Conservation (phyloP, 92 coral and sea anemone genomes). For the Galaxea fascicularis region DNA sequence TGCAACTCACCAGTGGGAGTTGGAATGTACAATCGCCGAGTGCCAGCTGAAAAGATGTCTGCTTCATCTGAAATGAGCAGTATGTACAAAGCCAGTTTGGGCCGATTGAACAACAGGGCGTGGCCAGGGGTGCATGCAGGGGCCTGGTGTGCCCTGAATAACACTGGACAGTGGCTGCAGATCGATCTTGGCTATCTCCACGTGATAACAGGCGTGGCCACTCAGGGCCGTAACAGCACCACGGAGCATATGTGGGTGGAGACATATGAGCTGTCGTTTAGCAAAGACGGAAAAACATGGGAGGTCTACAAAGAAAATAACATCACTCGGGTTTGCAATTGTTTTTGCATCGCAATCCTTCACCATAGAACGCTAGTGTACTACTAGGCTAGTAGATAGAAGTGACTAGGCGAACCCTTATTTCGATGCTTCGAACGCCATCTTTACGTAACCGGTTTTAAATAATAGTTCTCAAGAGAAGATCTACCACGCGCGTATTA, state of each 20-base stretch:
- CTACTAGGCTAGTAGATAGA: too few species aligned
- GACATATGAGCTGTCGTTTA: slow-evolving; percentile 74
- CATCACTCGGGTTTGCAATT: slow-evolving; percentile 67
- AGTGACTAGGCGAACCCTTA: too few species aligned
- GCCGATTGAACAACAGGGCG: slow-evolving; percentile 15
- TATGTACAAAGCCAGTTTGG: slow-evolving; percentile 18
- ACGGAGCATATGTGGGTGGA: slow-evolving; percentile 60
- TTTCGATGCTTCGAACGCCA: too few species aligned
- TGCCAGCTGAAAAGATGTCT: slow-evolving; percentile 39
- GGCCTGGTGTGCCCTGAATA: slow-evolving; percentile 65
- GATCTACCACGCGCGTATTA: too few species aligned
- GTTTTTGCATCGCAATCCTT: too few species aligned
- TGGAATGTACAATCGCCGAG: slow-evolving; percentile 33
- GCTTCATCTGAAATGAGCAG: slow-evolving; percentile 51
- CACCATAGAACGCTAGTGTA: too few species aligned
- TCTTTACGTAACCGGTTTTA: too few species aligned
- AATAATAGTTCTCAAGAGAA: too few species aligned
- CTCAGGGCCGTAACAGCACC: slow-evolving; percentile 53
- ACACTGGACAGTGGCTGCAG: slow-evolving; percentile 66
- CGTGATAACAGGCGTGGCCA: slow-evolving; percentile 70
- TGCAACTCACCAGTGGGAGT: slow-evolving; percentile 55
- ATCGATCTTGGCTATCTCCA: slow-evolving; percentile 67
- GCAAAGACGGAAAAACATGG: slow-evolving; percentile 65
- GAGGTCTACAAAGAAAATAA: slow-evolving; percentile 71
- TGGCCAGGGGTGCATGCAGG: slow-evolving; percentile 11